Conservation (phyloP, 2,888 invertebrate species). For the Peribatodes rhomboidaria region DNA sequence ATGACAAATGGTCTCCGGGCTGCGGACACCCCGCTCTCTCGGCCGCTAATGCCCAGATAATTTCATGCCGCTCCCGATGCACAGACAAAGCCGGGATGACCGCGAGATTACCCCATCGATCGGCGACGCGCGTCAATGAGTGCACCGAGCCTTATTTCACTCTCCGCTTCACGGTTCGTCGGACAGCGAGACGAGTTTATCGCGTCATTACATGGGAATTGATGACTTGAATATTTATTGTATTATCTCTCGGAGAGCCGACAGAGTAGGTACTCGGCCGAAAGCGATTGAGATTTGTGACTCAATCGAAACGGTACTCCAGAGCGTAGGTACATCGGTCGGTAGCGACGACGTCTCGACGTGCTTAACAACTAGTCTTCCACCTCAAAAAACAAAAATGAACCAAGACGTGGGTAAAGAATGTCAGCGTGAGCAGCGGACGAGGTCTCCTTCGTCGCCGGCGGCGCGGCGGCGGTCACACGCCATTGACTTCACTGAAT, state of each 20-base stretch:
- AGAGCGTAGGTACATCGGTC: slow-evolving; percentile 47
- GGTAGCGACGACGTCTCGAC: slow-evolving; percentile 47
- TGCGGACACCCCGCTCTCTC: slow-evolving; percentile 68
- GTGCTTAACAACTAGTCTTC: slow-evolving; percentile 61
- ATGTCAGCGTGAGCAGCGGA: slow-evolving; percentile 74
- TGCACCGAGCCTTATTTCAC: slow-evolving; percentile 73
- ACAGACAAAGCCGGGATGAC: slow-evolving; percentile 74
- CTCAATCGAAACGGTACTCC: slow-evolving; percentile 41
- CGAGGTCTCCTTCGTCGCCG: slow-evolving; percentile 67
- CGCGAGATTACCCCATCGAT: slow-evolving; percentile 81
- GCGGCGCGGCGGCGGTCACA: slow-evolving; percentile 73
- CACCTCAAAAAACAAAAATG: slow-evolving; percentile 62
- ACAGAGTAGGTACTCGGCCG: slow-evolving; percentile 12
- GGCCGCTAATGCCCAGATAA: slow-evolving; percentile 82
- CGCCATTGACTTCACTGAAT: slow-evolving; percentile 83
- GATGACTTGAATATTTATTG: slow-evolving; percentile 52
- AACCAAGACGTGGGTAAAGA: slow-evolving; percentile 75
- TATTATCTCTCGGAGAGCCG: slow-evolving; percentile 24
- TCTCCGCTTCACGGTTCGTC: slow-evolving; percentile 73
- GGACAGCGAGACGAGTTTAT: slow-evolving; percentile 70
- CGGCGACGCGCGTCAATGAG: slow-evolving; percentile 78
- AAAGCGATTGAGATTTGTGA: slow-evolving; percentile 33
- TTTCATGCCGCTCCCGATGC: slow-evolving; percentile 80
- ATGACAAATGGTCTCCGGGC: slow-evolving; percentile 84
- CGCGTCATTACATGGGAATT: slow-evolving; percentile 70